Conservation (phyloP, 2,888 invertebrate species). For the Tryphoninae sp. region DNA sequence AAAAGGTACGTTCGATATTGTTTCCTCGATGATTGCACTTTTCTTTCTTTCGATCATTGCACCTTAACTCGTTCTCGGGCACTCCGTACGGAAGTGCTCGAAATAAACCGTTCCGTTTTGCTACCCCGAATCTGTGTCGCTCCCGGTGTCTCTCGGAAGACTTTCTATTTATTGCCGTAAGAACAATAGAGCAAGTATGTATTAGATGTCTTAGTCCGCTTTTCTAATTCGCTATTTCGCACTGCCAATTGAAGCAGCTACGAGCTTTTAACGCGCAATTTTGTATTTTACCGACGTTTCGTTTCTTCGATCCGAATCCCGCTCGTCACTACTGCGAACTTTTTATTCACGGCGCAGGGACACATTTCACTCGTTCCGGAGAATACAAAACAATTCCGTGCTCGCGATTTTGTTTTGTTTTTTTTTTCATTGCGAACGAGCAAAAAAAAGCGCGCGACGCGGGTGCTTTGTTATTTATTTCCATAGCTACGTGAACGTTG, state of each 20-base stretch:
- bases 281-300: too few relatives aligned
- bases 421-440: background rate
- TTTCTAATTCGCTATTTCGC: too few relatives aligned
- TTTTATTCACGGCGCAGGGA: background rate
- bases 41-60: constrained; percentile 11
- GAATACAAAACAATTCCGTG: background rate
- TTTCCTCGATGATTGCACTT: constrained; percentile 13
- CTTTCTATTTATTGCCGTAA: constrained; percentile 36
- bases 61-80: background rate
- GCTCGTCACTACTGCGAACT: background rate
- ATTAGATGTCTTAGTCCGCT: background rate
- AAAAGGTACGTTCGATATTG: background rate
- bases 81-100: constrained; percentile 31
- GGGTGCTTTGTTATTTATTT: constrained; percentile 13
- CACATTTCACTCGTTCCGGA: background rate
- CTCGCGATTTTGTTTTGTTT: background rate
- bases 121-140: constrained; percentile 44
- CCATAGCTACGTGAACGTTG: constrained; percentile 30
- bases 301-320: too few relatives aligned
- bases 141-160: constrained; percentile 22
- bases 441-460: background rate
- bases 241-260: too few relatives aligned
- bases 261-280: too few relatives aligned
- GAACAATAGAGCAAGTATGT: background rate
- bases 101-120: constrained; percentile 53